Evolutionary conservation across 2,888 invertebrate genomes (phyloP).

Genomic region (Cerceris ruficornis): DNA sequence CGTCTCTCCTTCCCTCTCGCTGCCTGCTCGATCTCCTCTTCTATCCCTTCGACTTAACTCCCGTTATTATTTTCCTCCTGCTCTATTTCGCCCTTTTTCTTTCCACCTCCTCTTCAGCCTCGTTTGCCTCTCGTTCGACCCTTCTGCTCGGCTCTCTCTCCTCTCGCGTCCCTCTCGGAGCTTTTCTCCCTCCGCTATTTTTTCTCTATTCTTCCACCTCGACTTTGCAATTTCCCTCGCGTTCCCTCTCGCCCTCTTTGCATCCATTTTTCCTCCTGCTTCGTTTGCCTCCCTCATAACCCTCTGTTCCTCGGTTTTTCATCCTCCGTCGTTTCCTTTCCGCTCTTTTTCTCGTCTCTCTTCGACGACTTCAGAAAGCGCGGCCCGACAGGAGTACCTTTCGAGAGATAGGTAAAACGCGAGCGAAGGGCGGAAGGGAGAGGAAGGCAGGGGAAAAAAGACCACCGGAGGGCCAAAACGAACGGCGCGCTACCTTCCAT

Average conservation of each 20-base stretch:
- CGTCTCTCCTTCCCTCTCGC: neutral
- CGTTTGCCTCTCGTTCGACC: too few species aligned
- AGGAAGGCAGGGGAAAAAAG: neutral
- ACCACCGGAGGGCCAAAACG: constrained; percentile 32
- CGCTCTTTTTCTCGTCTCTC: constrained; percentile 12
- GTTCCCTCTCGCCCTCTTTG: neutral
- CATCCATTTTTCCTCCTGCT: neutral
- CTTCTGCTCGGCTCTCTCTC: too few species aligned
- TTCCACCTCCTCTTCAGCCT: neutral
- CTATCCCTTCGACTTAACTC: neutral
- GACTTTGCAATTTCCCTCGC: constrained; percentile 1
- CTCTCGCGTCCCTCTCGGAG: too few species aligned
- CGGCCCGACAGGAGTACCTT: constrained; percentile 43
- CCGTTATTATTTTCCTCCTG: constrained; percentile 5
- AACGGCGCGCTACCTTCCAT: constrained; percentile 24
- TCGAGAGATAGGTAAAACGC: constrained; percentile 15
- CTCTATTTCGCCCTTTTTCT: neutral
- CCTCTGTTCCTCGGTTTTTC: neutral
- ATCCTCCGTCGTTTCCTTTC: constrained; percentile 7
- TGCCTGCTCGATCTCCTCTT: neutral
- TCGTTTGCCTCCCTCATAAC: too few species aligned
- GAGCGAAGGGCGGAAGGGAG: constrained; percentile 20
- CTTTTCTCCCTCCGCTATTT: too few species aligned
- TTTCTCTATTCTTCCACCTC: too few species aligned
- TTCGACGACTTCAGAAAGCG: constrained; percentile 19